Conservation (phyloP, 2,888 invertebrate genomes). For the Geotrupes spiniger region DNA sequence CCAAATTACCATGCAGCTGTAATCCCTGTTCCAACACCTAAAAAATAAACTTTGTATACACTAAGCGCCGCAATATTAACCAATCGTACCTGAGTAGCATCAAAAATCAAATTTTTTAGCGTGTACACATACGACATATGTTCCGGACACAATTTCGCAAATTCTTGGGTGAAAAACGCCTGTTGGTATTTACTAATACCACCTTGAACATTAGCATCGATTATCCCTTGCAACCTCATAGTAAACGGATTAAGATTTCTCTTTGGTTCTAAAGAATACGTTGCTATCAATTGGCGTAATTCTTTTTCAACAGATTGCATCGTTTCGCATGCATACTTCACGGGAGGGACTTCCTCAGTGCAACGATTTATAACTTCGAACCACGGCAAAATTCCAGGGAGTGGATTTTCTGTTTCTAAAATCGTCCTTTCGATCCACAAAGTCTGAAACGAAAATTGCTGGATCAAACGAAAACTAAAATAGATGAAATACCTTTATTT, state of each 20-base stretch:
- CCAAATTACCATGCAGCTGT: constrained; percentile 78
- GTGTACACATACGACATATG: constrained; percentile 56
- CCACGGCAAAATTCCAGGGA: constrained; percentile 93
- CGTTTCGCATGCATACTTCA: constrained; percentile 87
- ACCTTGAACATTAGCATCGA: constrained; percentile 95
- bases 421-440: constrained; percentile 93
- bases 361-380: constrained; percentile 80
- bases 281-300: constrained; percentile 73
- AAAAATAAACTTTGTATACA: neutral
- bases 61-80: neutral
- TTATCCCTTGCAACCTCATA: constrained; percentile 85
- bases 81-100: constrained; percentile 64
- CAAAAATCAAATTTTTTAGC: constrained; percentile 67
- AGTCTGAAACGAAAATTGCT: constrained; percentile 55
- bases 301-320: constrained; percentile 88
- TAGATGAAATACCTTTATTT: constrained; percentile 69
- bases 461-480: neutral
- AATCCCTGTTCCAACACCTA: constrained; percentile 76
- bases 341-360: constrained; percentile 76
- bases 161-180: constrained; percentile 86
- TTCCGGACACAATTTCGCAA: constrained; percentile 60
- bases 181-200: constrained; percentile 94
- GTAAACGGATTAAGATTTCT: constrained; percentile 88
- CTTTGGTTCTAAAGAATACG: constrained; percentile 77
- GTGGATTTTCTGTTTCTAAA: constrained; percentile 73